phyloP scores from a whole-genome alignment of 2,888 invertebrate species.

The Heliconius aoede region DNA sequence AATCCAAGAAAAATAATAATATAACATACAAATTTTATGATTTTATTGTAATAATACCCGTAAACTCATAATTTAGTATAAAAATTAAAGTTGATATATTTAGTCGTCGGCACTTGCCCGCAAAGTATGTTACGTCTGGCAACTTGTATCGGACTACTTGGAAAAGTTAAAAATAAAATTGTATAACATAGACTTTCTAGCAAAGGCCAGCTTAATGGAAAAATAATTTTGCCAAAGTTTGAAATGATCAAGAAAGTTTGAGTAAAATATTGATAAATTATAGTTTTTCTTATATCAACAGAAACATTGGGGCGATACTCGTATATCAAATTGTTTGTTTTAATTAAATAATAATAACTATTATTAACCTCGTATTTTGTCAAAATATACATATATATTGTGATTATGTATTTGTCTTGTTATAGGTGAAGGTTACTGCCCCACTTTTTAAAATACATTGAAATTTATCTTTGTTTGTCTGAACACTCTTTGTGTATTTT shows the following conservation, averaged over 20 bases:
- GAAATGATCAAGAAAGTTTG: background rate
- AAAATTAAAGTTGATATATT: conserved; percentile 15
- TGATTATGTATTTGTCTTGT: too few species aligned
- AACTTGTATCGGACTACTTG: conserved; percentile 28
- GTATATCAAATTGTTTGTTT: too few species aligned
- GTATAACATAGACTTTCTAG: background rate
- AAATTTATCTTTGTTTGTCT: too few species aligned
- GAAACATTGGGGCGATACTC: too few species aligned
- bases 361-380: too few species aligned
- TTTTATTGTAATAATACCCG: background rate
- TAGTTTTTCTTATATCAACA: too few species aligned
- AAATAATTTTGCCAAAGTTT: background rate
- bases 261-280: too few species aligned
- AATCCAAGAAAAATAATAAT: background rate
- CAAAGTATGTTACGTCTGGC: conserved; percentile 26
- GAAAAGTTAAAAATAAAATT: conserved; percentile 19
- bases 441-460: too few species aligned
- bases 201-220: conserved; percentile 2
- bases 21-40: background rate
- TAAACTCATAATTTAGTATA: conserved; percentile 5
- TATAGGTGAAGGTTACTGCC: too few species aligned
- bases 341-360: too few species aligned
- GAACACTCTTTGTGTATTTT: too few species aligned
- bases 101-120: background rate
- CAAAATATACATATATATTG: too few species aligned